Evolutionary conservation across 2,113 vertebrate genomes (phyloP).

Genomic region (Eubucco bourcierii): DNA sequence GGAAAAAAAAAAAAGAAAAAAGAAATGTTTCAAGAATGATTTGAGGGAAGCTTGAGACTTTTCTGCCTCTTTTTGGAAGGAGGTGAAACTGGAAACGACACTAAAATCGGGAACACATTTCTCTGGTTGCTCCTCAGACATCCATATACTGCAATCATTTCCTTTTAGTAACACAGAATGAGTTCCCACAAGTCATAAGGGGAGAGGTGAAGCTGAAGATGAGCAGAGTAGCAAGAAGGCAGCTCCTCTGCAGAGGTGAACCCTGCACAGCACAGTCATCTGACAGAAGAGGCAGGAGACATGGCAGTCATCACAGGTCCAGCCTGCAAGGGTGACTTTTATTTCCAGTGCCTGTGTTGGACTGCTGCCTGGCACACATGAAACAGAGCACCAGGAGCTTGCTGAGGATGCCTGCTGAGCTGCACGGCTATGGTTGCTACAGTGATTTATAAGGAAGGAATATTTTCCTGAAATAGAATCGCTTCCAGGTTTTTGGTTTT

Average conservation of each 20-base stretch:
- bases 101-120: neutral
- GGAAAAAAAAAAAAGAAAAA: neutral
- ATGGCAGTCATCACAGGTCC: neutral
- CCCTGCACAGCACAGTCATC: fast-evolving
- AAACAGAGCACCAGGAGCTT: neutral
- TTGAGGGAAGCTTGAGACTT: neutral
- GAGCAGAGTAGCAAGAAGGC: neutral
- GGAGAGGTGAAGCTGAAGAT: neutral
- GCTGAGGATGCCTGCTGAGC: neutral
- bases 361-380: neutral
- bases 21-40: neutral
- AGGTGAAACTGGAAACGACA: neutral
- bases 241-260: neutral
- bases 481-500: neutral
- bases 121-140: neutral
- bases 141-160: neutral
- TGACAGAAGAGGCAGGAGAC: neutral
- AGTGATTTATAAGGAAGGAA: neutral
- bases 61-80: neutral
- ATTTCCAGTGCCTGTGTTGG: neutral
- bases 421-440: neutral
- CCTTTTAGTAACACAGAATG: neutral
- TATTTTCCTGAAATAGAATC: neutral
- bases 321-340: neutral
- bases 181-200: neutral